Base-by-base conservation (phyloP, 2,797 vertebrate genomes). In the Muraenolepis orangiensis region DNA sequence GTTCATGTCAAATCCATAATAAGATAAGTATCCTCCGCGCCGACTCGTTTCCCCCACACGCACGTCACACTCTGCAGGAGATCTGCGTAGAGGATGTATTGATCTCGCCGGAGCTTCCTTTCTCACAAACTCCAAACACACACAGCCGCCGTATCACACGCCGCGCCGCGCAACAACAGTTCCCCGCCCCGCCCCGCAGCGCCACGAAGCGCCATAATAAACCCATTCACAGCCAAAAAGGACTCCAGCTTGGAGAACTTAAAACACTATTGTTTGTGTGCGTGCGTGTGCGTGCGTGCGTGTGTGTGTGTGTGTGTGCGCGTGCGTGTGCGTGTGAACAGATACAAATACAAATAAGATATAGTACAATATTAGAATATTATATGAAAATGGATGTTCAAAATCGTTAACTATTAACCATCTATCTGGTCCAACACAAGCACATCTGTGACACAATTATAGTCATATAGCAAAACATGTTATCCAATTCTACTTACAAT, bases 1-100 rank as follows among this genome's bases (percentile, higher is more conserved):
- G 94, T 94, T 95, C 95, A 94, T 96, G 96, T 98, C 96, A 96
- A 95, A 96, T 94, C 93, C 94, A 94, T 96, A 97, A 96, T 95
- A 95, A 94, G 94, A 93, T 93, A 94, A 95, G 94, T 96, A 96
- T 94, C 95, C 94, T 95, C 93, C 82, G 91, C 94, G 88, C 92
- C 92, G 16, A 95, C 95, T 95, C 94, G 95, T 94, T 96, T 95
- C 90, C 89, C 89, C 91, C 93, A 87, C 88, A 96, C 91, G 83
- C 87, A 96, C 96, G 96, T 98, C 97, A 98, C 92, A 84, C 94
- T 85, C 93, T 87, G 93, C 94, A 95, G 96, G 95, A 96, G 95
- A 95, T 96, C 93, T 93, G 89, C 93, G 91, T 87, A 95, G 95
- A 97, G 97, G 97, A 98, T 97, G 96, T 97, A 95, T 95, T 93